These are phyloP conservation scores for Leptinotarsa haldemani DNA, from an alignment of 2,888 invertebrate genomes.

Conservation along the genomic window DNA sequence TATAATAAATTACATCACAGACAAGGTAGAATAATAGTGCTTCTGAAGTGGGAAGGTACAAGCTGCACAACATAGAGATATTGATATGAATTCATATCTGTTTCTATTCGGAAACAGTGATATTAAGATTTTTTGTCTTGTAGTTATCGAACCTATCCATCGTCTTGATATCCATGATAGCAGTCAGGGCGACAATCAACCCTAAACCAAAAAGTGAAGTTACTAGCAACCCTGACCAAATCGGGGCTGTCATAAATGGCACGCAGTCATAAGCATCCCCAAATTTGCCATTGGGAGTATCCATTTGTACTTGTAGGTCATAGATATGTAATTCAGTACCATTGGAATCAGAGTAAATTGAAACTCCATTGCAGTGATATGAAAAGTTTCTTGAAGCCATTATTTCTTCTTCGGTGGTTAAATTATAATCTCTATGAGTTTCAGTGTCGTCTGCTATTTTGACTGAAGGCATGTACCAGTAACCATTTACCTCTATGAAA, in stretches of 20 bases:
- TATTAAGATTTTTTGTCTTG: conserved; percentile 79
- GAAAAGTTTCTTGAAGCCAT: conserved; percentile 64
- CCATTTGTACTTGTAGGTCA: conserved; percentile 65
- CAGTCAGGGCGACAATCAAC: conserved; percentile 74
- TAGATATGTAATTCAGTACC: conserved; percentile 58
- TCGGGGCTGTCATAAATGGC: conserved; percentile 79
- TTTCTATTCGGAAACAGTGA: conserved; percentile 64
- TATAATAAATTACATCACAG: conserved; percentile 24
- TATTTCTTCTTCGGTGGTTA: conserved; percentile 55
- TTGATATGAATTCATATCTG: not conserved
- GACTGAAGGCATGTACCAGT: conserved; percentile 61
- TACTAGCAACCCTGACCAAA: conserved; percentile 80
- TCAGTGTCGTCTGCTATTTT: conserved; percentile 50
- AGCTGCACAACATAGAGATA: conserved; percentile 17
- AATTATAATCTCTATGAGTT: conserved; percentile 50
- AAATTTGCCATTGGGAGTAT: conserved; percentile 65
- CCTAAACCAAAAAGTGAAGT: conserved; percentile 73
- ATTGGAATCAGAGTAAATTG: conserved; percentile 58
- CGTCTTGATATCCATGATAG: conserved; percentile 80
- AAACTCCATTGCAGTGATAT: conserved; percentile 64
- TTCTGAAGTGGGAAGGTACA: conserved; percentile 6
- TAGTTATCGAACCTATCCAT: conserved; percentile 88
- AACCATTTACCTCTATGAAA: conserved; percentile 59
- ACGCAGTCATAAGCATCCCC: conserved; percentile 76
- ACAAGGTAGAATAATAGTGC: conserved; percentile 13